Percentiles rank a stretch among this genome's conserved stretches.
These are phyloP conservation scores for Araneus ventricosus DNA, from an alignment of 1,140 invertebrate species.

Conservation along the genomic window DNA sequence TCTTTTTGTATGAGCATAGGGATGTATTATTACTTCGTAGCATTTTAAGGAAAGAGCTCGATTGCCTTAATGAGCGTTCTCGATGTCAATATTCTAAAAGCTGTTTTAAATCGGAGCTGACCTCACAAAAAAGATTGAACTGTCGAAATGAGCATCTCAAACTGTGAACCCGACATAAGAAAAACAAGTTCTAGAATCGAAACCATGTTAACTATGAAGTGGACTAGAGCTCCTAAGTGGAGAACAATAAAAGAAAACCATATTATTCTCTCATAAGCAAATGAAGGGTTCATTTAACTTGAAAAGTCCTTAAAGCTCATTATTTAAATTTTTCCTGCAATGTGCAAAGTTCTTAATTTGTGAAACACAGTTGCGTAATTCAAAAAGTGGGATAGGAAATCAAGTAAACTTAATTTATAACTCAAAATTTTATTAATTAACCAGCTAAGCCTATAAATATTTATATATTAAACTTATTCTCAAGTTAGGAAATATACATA, in stretches of 20 bases:
- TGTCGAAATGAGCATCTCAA: neutral
- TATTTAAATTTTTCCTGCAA: too few species aligned
- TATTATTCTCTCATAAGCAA: too few species aligned
- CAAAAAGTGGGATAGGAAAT: too few species aligned
- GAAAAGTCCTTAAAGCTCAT: too few species aligned
- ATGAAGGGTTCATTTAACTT: too few species aligned
- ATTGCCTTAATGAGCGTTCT: neutral
- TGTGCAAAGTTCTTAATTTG: too few species aligned
- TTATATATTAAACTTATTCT: too few species aligned
- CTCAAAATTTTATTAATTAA: too few species aligned
- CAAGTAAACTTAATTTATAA: too few species aligned
- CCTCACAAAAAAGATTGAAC: neutral
- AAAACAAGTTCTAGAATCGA: neutral
- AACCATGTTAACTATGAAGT: neutral
- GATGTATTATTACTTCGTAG: constrained; percentile 41
- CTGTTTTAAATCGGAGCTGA: constrained; percentile 13
- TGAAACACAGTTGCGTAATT: too few species aligned
- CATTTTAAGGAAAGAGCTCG: constrained; percentile 2
- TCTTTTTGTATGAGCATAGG: constrained; percentile 24
- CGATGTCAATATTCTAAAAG: neutral
- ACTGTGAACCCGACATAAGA: neutral
- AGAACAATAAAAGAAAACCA: neutral
- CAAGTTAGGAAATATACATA: too few species aligned
- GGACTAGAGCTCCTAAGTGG: neutral
- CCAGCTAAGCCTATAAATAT: too few species aligned